Evolutionary conservation across 2,888 invertebrate species (phyloP).

Genomic region (Agapetus fuscipes): DNA sequence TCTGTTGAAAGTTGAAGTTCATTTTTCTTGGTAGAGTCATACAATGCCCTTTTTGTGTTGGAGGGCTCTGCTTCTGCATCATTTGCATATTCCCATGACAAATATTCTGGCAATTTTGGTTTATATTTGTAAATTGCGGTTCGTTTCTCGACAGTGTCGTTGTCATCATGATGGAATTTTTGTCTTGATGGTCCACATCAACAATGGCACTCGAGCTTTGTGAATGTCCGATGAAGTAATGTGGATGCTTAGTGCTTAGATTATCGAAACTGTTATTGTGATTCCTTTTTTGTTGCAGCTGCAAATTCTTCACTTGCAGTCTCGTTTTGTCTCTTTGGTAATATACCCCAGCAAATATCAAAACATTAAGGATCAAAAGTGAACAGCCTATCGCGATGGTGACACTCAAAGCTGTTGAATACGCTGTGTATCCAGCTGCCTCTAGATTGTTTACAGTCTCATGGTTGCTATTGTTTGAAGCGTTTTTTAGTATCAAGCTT

Average conservation of each 20-base stretch:
- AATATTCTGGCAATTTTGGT: constrained; percentile 43
- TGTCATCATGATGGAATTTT: constrained; percentile 44
- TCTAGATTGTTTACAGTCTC: constrained; percentile 64
- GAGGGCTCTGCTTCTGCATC: constrained; percentile 39
- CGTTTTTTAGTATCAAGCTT: constrained; percentile 35
- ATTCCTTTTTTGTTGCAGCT: constrained; percentile 62
- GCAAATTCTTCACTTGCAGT: constrained; percentile 64
- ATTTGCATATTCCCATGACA: constrained; percentile 52
- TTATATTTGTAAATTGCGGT: constrained; percentile 36
- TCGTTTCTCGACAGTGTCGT: constrained; percentile 33
- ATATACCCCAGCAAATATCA: constrained; percentile 78
- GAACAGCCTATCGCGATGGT: constrained; percentile 77
- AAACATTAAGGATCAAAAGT: constrained; percentile 66
- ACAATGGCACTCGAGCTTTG: constrained; percentile 77
- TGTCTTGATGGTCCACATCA: constrained; percentile 71
- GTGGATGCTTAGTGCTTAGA: constrained; percentile 61
- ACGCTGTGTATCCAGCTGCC: constrained; percentile 66
- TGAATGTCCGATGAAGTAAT: constrained; percentile 67
- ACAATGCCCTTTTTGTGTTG: constrained; percentile 36
- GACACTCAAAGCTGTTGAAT: constrained; percentile 66
- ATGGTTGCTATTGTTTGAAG: constrained; percentile 22
- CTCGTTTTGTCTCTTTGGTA: constrained; percentile 71
- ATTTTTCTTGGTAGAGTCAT: constrained; percentile 43
- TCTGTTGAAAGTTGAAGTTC: constrained; percentile 37
- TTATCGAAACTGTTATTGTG: constrained; percentile 47